phyloP scores from a whole-genome alignment of 2,888 invertebrate species.

The Trachelus stipa region DNA sequence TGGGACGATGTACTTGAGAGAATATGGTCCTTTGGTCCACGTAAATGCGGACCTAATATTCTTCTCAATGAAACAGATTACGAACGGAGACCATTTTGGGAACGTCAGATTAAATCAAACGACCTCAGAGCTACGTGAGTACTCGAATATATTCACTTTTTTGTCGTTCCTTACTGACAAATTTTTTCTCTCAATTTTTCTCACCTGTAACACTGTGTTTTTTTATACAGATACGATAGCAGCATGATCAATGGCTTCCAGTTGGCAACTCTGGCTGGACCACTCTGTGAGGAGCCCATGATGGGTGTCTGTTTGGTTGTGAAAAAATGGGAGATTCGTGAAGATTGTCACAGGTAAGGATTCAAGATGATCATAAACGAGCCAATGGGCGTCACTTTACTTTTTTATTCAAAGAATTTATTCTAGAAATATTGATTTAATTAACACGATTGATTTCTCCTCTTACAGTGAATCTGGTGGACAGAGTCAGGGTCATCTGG shows the following conservation, averaged over 20 bases:
- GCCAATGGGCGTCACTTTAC: too few relatives aligned
- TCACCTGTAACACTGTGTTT: slow-evolving; percentile 7
- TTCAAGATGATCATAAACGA: too few relatives aligned
- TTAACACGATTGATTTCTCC: neutral
- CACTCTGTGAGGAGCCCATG: slow-evolving; percentile 97
- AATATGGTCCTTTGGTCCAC: slow-evolving; percentile 94
- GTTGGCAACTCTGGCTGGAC: slow-evolving; percentile 88
- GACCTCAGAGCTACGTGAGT: slow-evolving; percentile 52
- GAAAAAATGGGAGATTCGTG: slow-evolving; percentile 78
- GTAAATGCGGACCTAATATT: slow-evolving; percentile 89
- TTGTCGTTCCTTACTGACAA: neutral
- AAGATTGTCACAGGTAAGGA: slow-evolving; percentile 45
- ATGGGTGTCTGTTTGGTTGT: slow-evolving; percentile 93
- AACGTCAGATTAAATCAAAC: slow-evolving; percentile 37
- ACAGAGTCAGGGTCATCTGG: slow-evolving; percentile 67
- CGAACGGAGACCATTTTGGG: slow-evolving; percentile 71
- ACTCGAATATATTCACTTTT: neutral
- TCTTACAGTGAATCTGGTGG: slow-evolving; percentile 50
- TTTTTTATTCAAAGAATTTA: neutral
- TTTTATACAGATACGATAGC: slow-evolving; percentile 70
- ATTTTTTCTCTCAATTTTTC: too few relatives aligned
- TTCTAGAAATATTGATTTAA: slow-evolving; percentile 1
- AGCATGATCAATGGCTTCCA: slow-evolving; percentile 89
- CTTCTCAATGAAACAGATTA: slow-evolving; percentile 87
- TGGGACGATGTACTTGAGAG: slow-evolving; percentile 70